Evolutionary conservation across 2,888 invertebrate genomes (phyloP), one percentile per base, ranked within the genome.

Genomic region (Clistopyga incitator): DNA sequence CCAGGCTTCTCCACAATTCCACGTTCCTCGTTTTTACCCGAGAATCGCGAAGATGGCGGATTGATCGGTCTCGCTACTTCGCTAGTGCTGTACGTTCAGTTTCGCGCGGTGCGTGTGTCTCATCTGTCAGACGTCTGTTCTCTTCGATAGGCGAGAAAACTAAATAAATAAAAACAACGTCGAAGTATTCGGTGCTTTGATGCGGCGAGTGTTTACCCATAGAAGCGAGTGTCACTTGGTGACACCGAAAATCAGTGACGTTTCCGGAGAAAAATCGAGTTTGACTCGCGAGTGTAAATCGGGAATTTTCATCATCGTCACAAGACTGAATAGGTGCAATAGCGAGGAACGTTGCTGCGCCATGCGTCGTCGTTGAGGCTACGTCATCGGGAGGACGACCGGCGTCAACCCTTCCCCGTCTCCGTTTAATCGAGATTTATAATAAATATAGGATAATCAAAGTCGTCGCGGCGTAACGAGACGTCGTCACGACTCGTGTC

Each of bases 21-120:
- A 18, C 79, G 81, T 84, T 84, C 59, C 84, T 65, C 64, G 72
- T 65, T 65, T 56, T 52, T 59, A 65, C 23, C 6, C 15, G 52
- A 70, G 78, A 80, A 59, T 47, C 86, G 45, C 84, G 76, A 85
- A 87, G 56, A 88, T 88, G 89, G 88, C 88, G 86, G 88, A 89
- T 88, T 86, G 89, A 89, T 88, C 86, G 78, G 79, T 83, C 38
- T 85, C 82, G 72, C 79, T 85, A 10, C 81, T 77, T 77, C 85
- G 85, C 74, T 50, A 34, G 38, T 34, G 34, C 47, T 34, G 34
- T 11, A 54, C 56, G 52, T 42, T 61, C 76, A 79, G 79, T 80
- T 70, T 70, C 77, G 68, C 83, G 77, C 83, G 67, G 59, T 76
- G 79, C 72, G 83, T 68, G 72, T 25, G 25, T 18, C 61, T 74